A percentile compares a stretch with the other conserved stretches of the same genome.
Conservation (phyloP, 1,140 invertebrate genomes). For the Augochlora pura region DNA sequence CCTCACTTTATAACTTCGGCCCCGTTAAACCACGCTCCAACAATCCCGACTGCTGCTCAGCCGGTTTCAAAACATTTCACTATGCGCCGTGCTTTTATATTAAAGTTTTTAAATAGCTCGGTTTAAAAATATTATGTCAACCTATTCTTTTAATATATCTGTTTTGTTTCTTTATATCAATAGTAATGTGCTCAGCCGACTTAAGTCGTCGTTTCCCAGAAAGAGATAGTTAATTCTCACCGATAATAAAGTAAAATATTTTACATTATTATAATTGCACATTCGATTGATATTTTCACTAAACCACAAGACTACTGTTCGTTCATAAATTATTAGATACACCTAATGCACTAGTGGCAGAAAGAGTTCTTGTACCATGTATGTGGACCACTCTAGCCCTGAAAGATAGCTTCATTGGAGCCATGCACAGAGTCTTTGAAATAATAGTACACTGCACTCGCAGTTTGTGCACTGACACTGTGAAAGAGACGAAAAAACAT, state of each 20-base stretch:
- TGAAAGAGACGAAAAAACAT: constrained; percentile 66
- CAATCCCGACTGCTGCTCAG: constrained; percentile 1
- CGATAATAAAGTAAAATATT: constrained; percentile 59
- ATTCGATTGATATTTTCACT: constrained; percentile 53
- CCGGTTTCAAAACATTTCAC: constrained; percentile 16
- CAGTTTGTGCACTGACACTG: constrained; percentile 55
- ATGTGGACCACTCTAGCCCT: constrained; percentile 36
- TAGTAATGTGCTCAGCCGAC: constrained; percentile 37
- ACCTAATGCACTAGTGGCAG: constrained; percentile 61
- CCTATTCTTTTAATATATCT: constrained; percentile 44
- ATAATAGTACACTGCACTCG: constrained; percentile 43
- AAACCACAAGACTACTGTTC: constrained; percentile 59
- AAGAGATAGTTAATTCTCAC: constrained; percentile 27
- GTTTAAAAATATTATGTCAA: constrained; percentile 63
- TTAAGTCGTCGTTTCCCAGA: constrained; percentile 29
- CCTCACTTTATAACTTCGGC: constrained; percentile 47
- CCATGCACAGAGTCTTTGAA: constrained; percentile 58
- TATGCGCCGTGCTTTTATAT: constrained; percentile 25
- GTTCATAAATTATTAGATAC: constrained; percentile 61
- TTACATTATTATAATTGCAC: constrained; percentile 65
- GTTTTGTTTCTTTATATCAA: constrained; percentile 17
- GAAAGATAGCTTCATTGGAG: constrained; percentile 55
- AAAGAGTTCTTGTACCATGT: constrained; percentile 62
- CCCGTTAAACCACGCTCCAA: constrained; percentile 26
- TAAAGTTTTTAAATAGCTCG: constrained; percentile 50